Evolutionary conservation across 2,797 vertebrate species (phyloP), one percentile per base, ranked within the genome.

Genomic region (Myotis findleyi): DNA sequence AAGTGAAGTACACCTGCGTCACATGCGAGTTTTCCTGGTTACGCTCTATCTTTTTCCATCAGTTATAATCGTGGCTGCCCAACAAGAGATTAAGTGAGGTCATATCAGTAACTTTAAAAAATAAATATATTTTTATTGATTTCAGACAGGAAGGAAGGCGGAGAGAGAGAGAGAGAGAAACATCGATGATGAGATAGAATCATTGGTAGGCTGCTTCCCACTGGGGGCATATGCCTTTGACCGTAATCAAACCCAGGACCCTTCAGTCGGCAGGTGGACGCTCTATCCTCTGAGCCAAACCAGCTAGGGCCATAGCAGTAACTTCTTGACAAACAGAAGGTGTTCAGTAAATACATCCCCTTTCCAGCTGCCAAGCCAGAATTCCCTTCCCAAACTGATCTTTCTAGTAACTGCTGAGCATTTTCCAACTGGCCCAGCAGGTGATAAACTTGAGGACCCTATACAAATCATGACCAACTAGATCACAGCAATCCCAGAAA

Each of bases 341-440:
- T 71, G n/a, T 47, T 89, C 80, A 57, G 30, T 94, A 86, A 92
- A 80, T 86, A 38, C 18, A 71, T 94, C 83, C 20, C 49, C 71
- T 89, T 93, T 72, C 53, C 16, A 66, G 23, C 21, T 68, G 85
- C 55, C 62, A 88, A 73, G 81, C 41, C 79, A 41, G 59, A 80
- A 83, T 86, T 88, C 36, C 49, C 11, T 80, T 77, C 44, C 66
- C 53, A 41, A 79, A 69, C 21, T 23, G 36, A 85, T 93, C 69
- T 92, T 97, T 95, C 81, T 87, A 94, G 38, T 82, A 76, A 90
- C 62, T 68, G 27, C 73, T 91, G 77, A 41, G 51, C 36, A 33
- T 93, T 93, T 91, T 90, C 96, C 94, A 97, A 72, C 10, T 57
- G 64, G 91, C 41, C 81, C 33, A 59, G 73, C 30, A 51, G 72